Evolutionary conservation across 2,797 vertebrate genomes (phyloP).

Genomic region (Myoxocephalus aenaeus): DNA sequence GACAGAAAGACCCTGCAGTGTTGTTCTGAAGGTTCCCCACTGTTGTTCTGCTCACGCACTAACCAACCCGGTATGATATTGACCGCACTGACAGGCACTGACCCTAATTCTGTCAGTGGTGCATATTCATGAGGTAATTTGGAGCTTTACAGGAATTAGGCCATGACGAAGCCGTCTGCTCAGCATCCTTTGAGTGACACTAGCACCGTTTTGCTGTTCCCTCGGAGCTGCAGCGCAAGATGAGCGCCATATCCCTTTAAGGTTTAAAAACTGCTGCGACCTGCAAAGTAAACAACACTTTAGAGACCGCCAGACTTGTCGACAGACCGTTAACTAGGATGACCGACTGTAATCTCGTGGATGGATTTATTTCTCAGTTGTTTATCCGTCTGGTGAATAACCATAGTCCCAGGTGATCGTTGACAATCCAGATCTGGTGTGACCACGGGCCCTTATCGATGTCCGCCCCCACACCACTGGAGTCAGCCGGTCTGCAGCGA

Average conservation of each 20-base stretch:
- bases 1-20: neutral
- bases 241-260: neutral
- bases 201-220: constrained; percentile 26
- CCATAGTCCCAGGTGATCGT: neutral
- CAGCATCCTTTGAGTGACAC: constrained; percentile 46
- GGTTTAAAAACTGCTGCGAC: neutral
- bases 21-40: constrained; percentile 22
- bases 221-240: neutral
- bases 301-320: neutral
- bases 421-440: constrained; percentile 8
- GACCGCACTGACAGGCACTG: constrained; percentile 53
- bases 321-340: neutral
- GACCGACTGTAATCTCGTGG: neutral
- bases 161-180: constrained; percentile 65
- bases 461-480: neutral
- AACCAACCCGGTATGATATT: constrained; percentile 47
- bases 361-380: constrained; percentile 8
- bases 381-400: constrained; percentile 10
- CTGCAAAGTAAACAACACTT: neutral
- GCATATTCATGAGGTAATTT: constrained; percentile 73
- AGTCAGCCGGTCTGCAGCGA: constrained; percentile 12
- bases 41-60: constrained; percentile 17
- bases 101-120: constrained; percentile 66
- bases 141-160: constrained; percentile 66
- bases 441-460: neutral